Conservation (phyloP, 2,888 invertebrate species). For the Eudemis profundana region DNA sequence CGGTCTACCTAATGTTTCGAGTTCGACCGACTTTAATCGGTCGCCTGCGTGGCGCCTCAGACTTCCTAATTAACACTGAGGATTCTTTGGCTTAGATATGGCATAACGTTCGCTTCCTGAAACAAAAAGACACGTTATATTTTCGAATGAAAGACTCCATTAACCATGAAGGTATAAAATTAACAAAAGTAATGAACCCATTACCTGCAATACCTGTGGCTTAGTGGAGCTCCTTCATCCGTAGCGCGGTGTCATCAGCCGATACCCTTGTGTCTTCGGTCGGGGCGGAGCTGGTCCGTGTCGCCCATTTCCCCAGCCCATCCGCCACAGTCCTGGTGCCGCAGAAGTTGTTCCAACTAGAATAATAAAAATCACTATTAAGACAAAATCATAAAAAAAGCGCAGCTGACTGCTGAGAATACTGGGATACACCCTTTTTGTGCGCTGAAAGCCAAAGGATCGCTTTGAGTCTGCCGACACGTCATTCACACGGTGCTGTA, state of each 20-base stretch:
- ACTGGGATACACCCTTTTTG: no score
- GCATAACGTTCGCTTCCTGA: conserved; percentile 56
- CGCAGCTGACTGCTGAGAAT: no score
- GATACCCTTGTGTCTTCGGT: conserved; percentile 77
- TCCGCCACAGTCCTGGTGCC: conserved; percentile 58
- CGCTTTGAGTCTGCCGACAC: no score
- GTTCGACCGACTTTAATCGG: neutral
- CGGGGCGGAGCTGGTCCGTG: conserved; percentile 66
- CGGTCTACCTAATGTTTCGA: neutral
- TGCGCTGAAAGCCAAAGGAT: no score
- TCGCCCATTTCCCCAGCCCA: conserved; percentile 67
- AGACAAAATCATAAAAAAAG: no score
- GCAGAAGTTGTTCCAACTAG: conserved; percentile 51
- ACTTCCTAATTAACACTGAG: conserved; percentile 52
- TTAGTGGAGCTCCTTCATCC: conserved; percentile 70
- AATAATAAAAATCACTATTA: neutral
- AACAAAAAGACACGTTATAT: conserved; percentile 25
- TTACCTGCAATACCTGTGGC: conserved; percentile 5
- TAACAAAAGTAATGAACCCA: neutral
- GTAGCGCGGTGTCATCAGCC: conserved; percentile 67
- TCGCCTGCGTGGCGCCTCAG: neutral
- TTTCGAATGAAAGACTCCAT: no score
- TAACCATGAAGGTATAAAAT: no score
- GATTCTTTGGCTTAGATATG: conserved; percentile 65
- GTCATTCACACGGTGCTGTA: no score